Evolutionary conservation across 2,888 invertebrate species (phyloP), one percentile per base, ranked within the genome.

Genomic region (Parnassius smintheus): DNA sequence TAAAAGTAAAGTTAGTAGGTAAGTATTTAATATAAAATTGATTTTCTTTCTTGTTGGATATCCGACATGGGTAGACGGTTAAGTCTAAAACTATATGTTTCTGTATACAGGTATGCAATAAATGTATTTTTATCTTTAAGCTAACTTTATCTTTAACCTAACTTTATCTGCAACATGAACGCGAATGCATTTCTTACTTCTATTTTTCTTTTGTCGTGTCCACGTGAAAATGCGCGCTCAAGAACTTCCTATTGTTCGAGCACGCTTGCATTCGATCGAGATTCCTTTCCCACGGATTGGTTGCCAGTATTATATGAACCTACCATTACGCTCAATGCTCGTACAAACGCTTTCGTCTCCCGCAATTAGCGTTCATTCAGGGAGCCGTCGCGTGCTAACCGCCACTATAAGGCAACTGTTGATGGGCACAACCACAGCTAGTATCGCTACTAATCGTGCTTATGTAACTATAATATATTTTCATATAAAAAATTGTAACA

Each of bases 291-390:
- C 83, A 85, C 81, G 81, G 73, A 74, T 74, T 72, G 75, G 76
- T 80, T 77, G 77, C 71, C 72, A 71, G 73, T 66, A 70, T 73
- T 73, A 70, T 76, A 75, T 75, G 72, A 74, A 69, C 66, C 66
- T 75, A 72, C 72, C 73, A 76, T 64, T 65, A 80, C 75, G 76
- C 74, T 72, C 77, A 76, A 75, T 75, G 76, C 72, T 73, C 76
- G 75, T 72, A 75, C 74, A 75, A 74, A 75, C 75, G 75, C 76
- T 73, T 77, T 77, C 78, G 77, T 83, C 81, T 77, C 74, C 77
- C 72, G 77, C 82, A 88, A 88, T 88, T 86, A 86, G 78, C 78
- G 80, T 72, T 80, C 85, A 88, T 88, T 86, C 79, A 86, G 71
- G 73, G 73, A 71, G 67, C 75, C 72, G 75, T 71, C 72, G 81